Evolutionary conservation across 2,797 vertebrate species (phyloP).

Genomic region (Mus spretus): DNA sequence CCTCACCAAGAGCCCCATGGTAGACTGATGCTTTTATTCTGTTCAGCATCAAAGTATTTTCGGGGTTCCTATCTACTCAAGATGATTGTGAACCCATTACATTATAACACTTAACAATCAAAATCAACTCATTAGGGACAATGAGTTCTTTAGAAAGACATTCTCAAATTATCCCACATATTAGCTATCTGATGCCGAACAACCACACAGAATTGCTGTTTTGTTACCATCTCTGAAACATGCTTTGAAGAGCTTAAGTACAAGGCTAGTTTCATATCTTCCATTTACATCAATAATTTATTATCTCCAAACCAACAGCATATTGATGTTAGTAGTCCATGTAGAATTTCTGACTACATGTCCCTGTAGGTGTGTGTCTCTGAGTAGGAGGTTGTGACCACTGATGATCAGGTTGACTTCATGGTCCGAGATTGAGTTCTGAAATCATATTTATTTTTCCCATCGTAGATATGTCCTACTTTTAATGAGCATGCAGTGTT

Average conservation of each 20-base stretch:
- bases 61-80: background rate
- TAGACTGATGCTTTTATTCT: background rate
- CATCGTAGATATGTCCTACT: background rate
- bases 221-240: slow-evolving; percentile 44
- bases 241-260: slow-evolving; percentile 34
- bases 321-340: background rate
- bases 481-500: background rate
- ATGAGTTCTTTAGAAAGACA: slow-evolving; percentile 54
- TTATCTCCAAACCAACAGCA: background rate
- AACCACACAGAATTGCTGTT: slow-evolving; percentile 34
- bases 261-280: slow-evolving; percentile 65
- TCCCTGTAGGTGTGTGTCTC: background rate
- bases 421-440: background rate
- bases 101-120: slow-evolving; percentile 14
- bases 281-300: slow-evolving; percentile 42
- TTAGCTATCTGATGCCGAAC: slow-evolving; percentile 1
- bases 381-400: background rate
- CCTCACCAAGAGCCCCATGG: slow-evolving; percentile 70
- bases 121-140: slow-evolving; percentile 56
- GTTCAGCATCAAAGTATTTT: slow-evolving; percentile 51
- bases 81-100: background rate
- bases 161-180: background rate
- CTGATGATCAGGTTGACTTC: background rate
- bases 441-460: background rate
- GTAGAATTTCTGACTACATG: background rate